Evolutionary conservation across 2,113 vertebrate genomes (phyloP).

Genomic region (Salminus brasiliensis): DNA sequence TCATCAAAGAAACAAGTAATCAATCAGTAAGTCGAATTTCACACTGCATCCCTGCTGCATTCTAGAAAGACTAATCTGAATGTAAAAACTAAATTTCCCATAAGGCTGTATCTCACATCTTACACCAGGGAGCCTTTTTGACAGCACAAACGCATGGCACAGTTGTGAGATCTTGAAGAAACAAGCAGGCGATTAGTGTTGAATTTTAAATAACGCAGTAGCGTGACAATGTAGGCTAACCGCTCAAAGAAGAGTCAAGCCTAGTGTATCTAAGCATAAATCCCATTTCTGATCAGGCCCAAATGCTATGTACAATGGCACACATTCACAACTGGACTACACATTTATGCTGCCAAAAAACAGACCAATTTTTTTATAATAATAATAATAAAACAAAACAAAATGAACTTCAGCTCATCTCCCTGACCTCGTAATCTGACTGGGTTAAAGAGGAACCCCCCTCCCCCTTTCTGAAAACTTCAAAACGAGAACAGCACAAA

Average conservation of each 20-base stretch:
- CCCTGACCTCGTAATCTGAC: conserved; percentile 23
- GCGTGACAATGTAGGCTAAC: neutral
- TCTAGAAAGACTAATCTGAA: conserved; percentile 7
- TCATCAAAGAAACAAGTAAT: neutral
- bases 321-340: neutral
- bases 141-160: conserved; percentile 33
- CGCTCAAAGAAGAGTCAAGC: neutral
- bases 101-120: conserved; percentile 8
- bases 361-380: too few relatives aligned
- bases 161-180: neutral
- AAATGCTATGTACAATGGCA: conserved; percentile 14
- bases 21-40: conserved; percentile 5
- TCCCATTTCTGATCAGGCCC: neutral
- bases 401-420: neutral
- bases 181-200: neutral
- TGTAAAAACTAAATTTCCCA: conserved; percentile 1
- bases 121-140: conserved; percentile 23
- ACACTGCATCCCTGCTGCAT: conserved; percentile 23
- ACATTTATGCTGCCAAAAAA: conserved; percentile 30
- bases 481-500: conserved; percentile 65
- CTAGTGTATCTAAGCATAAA: neutral
- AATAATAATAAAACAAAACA: neutral
- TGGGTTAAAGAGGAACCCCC: conserved; percentile 44
- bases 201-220: neutral
- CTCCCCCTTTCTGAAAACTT: conserved; percentile 40